Evolutionary conservation across 2,797 vertebrate species (phyloP).

Genomic region (Tamandua tetradactyla): DNA sequence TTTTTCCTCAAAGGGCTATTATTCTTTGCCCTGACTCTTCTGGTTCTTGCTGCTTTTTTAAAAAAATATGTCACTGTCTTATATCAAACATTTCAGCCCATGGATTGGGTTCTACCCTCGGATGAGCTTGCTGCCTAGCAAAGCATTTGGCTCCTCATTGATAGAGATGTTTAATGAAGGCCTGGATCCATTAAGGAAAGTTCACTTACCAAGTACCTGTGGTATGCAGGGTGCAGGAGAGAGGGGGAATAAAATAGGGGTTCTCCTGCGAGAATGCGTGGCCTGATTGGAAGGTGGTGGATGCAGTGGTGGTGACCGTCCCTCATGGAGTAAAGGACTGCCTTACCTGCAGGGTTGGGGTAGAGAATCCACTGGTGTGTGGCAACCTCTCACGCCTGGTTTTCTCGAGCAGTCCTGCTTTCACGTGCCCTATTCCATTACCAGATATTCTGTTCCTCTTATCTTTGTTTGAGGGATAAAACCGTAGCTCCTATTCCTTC

Average conservation of each 20-base stretch:
- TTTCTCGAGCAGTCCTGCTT: background rate
- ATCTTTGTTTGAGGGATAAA: background rate
- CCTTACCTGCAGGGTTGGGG: background rate
- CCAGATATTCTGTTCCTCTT: background rate
- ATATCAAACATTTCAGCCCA: background rate
- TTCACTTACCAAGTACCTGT: background rate
- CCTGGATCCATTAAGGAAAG: background rate
- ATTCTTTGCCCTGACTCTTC: background rate
- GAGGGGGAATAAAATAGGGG: background rate
- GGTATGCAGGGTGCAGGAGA: background rate
- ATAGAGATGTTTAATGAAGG: background rate
- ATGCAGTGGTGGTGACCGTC: background rate
- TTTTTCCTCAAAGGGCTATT: background rate
- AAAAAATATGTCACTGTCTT: background rate
- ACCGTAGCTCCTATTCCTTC: background rate
- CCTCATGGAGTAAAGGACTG: background rate
- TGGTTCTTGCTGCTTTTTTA: background rate
- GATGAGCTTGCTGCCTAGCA: background rate
- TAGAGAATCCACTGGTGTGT: background rate
- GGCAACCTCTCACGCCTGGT: background rate
- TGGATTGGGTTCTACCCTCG: background rate
- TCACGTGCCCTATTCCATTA: background rate
- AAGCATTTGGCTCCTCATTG: background rate
- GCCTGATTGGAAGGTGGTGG: background rate
- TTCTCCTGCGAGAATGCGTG: background rate